Conservation (phyloP, 2,797 vertebrate species). For the Pseudopleuronectes americanus region DNA sequence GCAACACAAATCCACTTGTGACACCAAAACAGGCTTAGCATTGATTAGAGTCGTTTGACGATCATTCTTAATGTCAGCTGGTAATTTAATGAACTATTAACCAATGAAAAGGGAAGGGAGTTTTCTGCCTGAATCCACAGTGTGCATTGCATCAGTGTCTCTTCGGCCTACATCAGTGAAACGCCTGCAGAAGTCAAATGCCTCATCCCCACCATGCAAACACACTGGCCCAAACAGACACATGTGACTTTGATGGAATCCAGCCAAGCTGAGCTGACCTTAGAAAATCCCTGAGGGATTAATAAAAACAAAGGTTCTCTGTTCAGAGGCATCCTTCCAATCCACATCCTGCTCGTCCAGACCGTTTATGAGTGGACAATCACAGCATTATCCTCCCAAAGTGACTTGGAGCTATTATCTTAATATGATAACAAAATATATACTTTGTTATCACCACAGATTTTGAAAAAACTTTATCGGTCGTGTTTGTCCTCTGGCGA, state of each 20-base stretch:
- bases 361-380: constrained; percentile 68
- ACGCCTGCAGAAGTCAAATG: constrained; percentile 54
- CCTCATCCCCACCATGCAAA: constrained; percentile 56
- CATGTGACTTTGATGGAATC: constrained; percentile 71
- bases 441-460: constrained; percentile 27
- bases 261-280: constrained; percentile 67
- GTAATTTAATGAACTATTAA: constrained; percentile 27
- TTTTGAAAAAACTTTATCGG: constrained; percentile 23
- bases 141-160: constrained; percentile 49
- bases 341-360: constrained; percentile 56
- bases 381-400: constrained; percentile 49
- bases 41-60: constrained; percentile 30
- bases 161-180: constrained; percentile 41
- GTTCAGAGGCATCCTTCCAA: constrained; percentile 66
- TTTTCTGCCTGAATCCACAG: constrained; percentile 36
- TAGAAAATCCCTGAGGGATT: constrained; percentile 70
- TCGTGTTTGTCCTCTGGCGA: constrained; percentile 32
- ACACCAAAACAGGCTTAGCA: constrained; percentile 34
- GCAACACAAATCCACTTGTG: constrained; percentile 20
- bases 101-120: constrained; percentile 20
- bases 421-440: constrained; percentile 53
- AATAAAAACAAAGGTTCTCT: constrained; percentile 74
- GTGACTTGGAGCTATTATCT: constrained; percentile 49
- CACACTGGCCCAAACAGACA: constrained; percentile 51
- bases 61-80: constrained; percentile 35